Evolutionary conservation across 2,113 vertebrate genomes (phyloP).

Genomic region (Canis aureus): DNA sequence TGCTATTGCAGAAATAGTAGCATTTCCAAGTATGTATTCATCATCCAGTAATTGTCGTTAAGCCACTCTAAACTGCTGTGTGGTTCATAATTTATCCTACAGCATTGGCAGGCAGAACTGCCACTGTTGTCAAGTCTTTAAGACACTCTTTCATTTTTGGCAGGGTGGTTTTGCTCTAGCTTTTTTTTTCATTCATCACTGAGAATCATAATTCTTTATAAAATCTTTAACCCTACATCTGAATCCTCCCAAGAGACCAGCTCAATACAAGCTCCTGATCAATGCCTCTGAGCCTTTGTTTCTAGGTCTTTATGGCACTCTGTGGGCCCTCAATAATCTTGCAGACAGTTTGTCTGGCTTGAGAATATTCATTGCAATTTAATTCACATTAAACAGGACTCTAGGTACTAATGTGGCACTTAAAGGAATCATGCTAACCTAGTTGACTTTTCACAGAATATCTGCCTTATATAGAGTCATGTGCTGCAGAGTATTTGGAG

Average conservation of each 20-base stretch:
- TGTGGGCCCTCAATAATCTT: background rate
- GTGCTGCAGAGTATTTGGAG: slow-evolving; percentile 43
- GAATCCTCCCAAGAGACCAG: slow-evolving; percentile 71
- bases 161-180: slow-evolving; percentile 53
- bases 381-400: slow-evolving; percentile 66
- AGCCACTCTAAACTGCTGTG: slow-evolving; percentile 75
- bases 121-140: slow-evolving; percentile 71
- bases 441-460: slow-evolving; percentile 57
- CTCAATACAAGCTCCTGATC: background rate
- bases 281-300: slow-evolving; percentile 29
- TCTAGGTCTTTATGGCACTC: background rate
- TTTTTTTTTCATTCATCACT: slow-evolving; percentile 72
- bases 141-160: slow-evolving; percentile 81
- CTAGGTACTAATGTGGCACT: slow-evolving; percentile 10
- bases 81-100: slow-evolving; percentile 78
- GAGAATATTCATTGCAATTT: slow-evolving; percentile 57
- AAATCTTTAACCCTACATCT: slow-evolving; percentile 75
- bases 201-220: slow-evolving; percentile 79
- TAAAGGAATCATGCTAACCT: slow-evolving; percentile 62
- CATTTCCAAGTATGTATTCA: slow-evolving; percentile 82
- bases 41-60: slow-evolving; percentile 82
- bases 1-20: slow-evolving; percentile 72
- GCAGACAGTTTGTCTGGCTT: slow-evolving; percentile 71
- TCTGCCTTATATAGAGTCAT: slow-evolving; percentile 2
- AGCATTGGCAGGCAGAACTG: slow-evolving; percentile 71